A percentile compares a stretch with the other conserved stretches of the same genome.
Conservation (phyloP, 2,113 vertebrate species). For the Numida meleagris region DNA sequence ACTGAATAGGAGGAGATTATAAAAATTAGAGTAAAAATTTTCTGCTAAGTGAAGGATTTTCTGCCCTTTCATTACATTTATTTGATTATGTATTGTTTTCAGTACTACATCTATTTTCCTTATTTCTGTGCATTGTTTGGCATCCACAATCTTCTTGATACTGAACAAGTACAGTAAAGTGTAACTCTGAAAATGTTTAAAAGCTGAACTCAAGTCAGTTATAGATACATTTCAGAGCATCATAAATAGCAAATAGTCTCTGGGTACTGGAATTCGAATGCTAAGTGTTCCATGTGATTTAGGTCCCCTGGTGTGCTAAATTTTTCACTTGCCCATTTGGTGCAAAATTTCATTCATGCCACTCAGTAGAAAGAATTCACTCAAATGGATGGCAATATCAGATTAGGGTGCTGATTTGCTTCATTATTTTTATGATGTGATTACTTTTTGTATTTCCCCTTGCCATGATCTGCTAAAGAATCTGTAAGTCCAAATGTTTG, state of each 20-base stretch:
- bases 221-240: background rate
- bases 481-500: background rate
- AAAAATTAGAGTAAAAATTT: background rate
- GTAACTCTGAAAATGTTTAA: background rate
- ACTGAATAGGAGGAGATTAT: background rate
- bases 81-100: background rate
- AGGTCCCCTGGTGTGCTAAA: background rate
- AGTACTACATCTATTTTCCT: background rate
- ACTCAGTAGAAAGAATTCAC: background rate
- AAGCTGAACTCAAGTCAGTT: background rate
- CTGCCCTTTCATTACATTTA: background rate
- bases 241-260: background rate
- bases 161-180: background rate
- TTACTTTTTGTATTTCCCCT: background rate
- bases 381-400: background rate
- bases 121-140: background rate
- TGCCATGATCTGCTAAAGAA: background rate
- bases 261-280: background rate
- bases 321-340: background rate
- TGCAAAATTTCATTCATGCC: background rate
- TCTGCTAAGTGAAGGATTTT: background rate
- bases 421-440: background rate
- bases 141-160: background rate
- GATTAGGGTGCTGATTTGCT: background rate
- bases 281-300: background rate